Base-by-base conservation (phyloP, 1,140 invertebrate genomes). In the Diachasma alloeum region DNA sequence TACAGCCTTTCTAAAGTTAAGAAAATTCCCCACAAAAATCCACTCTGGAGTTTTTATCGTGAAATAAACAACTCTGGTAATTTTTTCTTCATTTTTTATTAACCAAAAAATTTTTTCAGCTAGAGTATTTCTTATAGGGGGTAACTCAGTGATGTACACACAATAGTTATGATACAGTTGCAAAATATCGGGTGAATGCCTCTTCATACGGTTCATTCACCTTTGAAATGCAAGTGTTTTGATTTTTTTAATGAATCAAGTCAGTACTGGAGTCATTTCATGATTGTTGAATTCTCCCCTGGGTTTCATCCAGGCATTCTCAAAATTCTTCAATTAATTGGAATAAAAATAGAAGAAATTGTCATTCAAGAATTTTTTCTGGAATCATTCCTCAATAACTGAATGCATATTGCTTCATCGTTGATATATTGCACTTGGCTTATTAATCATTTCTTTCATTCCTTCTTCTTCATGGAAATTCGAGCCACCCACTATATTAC, bases 91-190 rank as follows among this genome's bases (percentile, higher is more conserved):
- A 72, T 72, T 59, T 31, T 84, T 86, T 86, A 84, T 84, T 85
- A 85, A 81, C 42, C 84, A 86, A 85, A 80, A 72, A 74, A 13
- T 42, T 44, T 66, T 24, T 19, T 26, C 36, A 31, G 22, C 39
- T 19, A 42, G 70, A 63, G 22, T 71, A 22, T 56, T 53, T 76
- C 5, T 44, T 63, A 31, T 69, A 24, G 44, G 26, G 39, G 31
- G 19, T 48, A 77, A 80, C 59, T 75, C 37, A 78, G 46, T 79
- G 71, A 80, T 31, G 76, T 81, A 77, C 75, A 80, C 67, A 81
- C 79, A 81, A 56, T 76, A 79, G 74, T 81, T 85, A 84, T 84
- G 63, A 82, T 85, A 85, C 83, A 86, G 69, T 83, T 81, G 78
- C 73, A 83, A 84, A 82, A 81, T 85, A 82, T 78, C 75, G 78